Base-by-base conservation (phyloP, 2,888 invertebrate genomes). In the Mylabris sibirica region DNA sequence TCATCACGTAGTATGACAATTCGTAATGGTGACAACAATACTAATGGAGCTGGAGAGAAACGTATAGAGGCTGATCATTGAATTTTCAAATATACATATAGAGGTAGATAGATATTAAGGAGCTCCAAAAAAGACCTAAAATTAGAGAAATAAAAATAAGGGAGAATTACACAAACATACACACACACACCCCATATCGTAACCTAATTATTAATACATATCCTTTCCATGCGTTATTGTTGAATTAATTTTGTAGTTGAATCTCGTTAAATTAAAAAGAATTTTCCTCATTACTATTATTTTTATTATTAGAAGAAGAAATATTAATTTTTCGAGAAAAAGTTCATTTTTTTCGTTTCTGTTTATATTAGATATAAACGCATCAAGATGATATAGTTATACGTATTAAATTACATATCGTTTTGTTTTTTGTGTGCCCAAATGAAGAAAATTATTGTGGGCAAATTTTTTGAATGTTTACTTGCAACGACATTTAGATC, bases 1-100 rank as follows among this genome's bases (percentile, higher is more conserved):
- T 96, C 96, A 70, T 91, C 92, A 72, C 87, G 92, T 85, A 85
- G 89, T 84, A 88, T 90, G 89, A 84, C 86, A 76, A 86, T 86
- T 78, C 83, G 84, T 72, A 84, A 85, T 71, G 84, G 83, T 59
- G 84, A 85, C 75, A 83, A 82, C 75, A 82, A 80, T 75, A 75
- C 78, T 71, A 82, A 81, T 71, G 82, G 79, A 63, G 65, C 74
- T 22, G 74, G 70, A 59, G 75, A 76, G 5, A 78, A 77, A 73
- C 72, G 70, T 61, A 69, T 73, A 70, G 73, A 73, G 14, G 68
- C 71, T 60, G 79, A 79, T 59, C 77, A 82, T 72, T 80, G 79
- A 79, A 74, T 68, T 17, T 35, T 57, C 57, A 34, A 38, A 64
- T 34, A 64, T 44, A 60, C 65, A 14, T 2, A 38, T 30, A 30